Evolutionary conservation across 2,113 vertebrate species (phyloP), one percentile per base, ranked within the genome.

Genomic region (Apodemus speciosus): DNA sequence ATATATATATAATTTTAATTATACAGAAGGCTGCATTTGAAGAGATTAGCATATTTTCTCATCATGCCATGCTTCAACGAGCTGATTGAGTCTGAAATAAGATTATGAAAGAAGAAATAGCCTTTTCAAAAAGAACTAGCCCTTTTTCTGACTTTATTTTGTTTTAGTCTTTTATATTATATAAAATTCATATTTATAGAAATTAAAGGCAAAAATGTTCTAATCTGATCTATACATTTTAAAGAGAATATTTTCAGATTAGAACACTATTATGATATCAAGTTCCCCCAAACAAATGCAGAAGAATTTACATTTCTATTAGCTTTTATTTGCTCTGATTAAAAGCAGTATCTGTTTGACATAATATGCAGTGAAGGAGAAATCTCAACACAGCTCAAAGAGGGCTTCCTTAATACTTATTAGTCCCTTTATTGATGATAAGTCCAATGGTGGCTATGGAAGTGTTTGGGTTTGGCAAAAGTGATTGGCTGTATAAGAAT

Each of bases 221-320:
- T 89, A 97, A 95, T 95, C 81, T 94, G 0, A 97, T 8, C 0
- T 46, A 80, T 85, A 75, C 16, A 80, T 51, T 96, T 97, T 81
- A 91, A 90, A 97, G 91, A 90, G 83, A 97, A 92, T 92, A 88
- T 94, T 96, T 97, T 97, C 85, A 93, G 71, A 58, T 93, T 95
- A 96, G 56, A 95, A 89, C 32, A 96, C 85, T 84, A 96, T 79
- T 95, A 95, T 80, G 30, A 95, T 72, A 95, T 58, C 56, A 95
- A 51, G 49, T 53, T 94, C 75, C 85, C 79, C 68, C 95, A 84
- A 89, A 94, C 15, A 90, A 97, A 92, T 2, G 30, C 38, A 18
- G 73, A 94, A 93, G 77, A 94, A 91, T 46, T 94, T 69, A 85
- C 90, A 94, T 91, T 96, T 97, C 96, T 40, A 95, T 96, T 94